Evolutionary conservation across 2,797 vertebrate genomes (phyloP).

Genomic region (Pteropus rufus): DNA sequence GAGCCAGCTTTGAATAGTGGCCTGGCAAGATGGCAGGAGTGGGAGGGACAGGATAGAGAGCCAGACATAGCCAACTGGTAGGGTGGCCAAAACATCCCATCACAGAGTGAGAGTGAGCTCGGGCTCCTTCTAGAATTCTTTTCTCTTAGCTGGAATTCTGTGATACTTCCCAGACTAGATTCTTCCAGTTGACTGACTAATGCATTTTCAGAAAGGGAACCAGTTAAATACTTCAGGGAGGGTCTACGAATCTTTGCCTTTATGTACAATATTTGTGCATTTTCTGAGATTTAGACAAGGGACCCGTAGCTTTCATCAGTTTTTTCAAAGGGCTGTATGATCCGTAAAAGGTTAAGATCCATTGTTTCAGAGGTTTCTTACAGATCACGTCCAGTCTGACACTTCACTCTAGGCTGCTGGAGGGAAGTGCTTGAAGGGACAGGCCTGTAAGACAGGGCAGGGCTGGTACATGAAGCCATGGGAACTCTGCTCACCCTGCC

Average conservation of each 20-base stretch:
- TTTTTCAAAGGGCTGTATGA: neutral
- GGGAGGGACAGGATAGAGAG: neutral
- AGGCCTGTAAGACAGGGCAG: neutral
- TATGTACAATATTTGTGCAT: neutral
- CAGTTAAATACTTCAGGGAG: neutral
- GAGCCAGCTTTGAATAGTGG: neutral
- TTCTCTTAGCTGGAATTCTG: neutral
- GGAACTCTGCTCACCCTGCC: neutral
- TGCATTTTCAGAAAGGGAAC: neutral
- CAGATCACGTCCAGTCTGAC: accelerated
- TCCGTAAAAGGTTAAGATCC: neutral
- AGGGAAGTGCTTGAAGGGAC: neutral
- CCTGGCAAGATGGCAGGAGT: neutral
- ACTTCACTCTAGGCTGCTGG: neutral
- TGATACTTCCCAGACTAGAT: neutral
- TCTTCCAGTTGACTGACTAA: neutral
- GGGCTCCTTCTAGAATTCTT: no score
- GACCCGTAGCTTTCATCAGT: neutral
- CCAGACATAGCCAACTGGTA: neutral
- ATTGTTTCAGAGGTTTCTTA: neutral
- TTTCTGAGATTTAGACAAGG: neutral
- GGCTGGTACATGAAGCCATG: neutral
- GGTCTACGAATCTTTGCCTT: neutral
- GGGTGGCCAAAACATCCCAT: neutral
- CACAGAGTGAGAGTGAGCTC: accelerated